Conservation (phyloP, 2,888 invertebrate species). For the Coelopa pilipes region DNA sequence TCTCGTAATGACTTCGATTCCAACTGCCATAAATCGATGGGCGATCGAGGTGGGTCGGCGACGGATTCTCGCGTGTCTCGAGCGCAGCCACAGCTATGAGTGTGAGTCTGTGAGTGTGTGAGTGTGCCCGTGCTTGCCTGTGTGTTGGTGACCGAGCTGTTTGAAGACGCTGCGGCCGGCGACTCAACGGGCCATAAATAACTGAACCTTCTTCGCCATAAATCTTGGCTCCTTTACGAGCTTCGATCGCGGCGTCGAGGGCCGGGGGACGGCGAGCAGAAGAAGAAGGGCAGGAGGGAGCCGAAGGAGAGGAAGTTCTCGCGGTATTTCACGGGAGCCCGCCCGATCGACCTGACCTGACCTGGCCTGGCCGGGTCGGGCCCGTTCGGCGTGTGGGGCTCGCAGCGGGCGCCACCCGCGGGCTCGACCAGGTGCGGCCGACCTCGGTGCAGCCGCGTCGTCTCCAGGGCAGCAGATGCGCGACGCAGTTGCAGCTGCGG, state of each 20-base stretch:
- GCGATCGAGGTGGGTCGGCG: not conserved
- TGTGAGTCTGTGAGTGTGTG: not conserved
- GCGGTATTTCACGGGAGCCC: not conserved
- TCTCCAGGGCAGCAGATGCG: not conserved
- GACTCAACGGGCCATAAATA: constrained; percentile 28
- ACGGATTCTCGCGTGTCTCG: not conserved
- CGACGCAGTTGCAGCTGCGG: too few species aligned
- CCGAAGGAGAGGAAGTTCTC: not conserved
- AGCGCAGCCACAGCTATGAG: not conserved
- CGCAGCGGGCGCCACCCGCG: too few species aligned
- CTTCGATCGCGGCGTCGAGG: constrained; percentile 20
- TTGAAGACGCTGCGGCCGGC: constrained; percentile 23
- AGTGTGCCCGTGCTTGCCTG: not conserved
- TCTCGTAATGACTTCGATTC: constrained; percentile 38
- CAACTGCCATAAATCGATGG: constrained; percentile 41
- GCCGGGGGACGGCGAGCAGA: not conserved
- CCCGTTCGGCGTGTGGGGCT: too few species aligned
- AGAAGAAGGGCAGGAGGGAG: not conserved
- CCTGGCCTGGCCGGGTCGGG: too few species aligned
- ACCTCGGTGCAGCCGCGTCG: too few species aligned
- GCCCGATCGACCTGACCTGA: not conserved
- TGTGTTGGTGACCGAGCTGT: constrained; percentile 11
- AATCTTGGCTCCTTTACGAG: constrained; percentile 32
- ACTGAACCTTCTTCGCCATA: constrained; percentile 28
- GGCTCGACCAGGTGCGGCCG: too few species aligned